Conservation (phyloP, 2,888 invertebrate genomes). For the Calameuta filiformis region DNA sequence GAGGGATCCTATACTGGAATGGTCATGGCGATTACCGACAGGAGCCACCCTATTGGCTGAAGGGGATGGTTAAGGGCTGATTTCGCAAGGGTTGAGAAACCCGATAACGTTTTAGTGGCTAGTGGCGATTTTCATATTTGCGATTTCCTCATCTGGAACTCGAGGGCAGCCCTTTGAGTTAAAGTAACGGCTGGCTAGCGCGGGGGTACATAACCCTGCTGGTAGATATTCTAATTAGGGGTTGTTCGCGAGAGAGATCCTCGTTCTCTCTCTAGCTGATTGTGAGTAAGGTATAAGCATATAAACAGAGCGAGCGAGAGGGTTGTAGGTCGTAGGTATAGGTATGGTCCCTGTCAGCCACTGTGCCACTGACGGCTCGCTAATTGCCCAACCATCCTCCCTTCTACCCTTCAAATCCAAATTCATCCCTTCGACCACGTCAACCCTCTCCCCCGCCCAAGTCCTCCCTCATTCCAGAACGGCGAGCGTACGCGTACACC, state of each 20-base stretch:
- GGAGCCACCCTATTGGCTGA: too few relatives aligned
- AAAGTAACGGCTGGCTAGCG: background rate
- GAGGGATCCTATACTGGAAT: too few relatives aligned
- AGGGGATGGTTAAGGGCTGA: too few relatives aligned
- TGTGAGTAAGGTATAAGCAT: slow-evolving; percentile 48
- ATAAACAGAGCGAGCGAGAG: slow-evolving; percentile 20
- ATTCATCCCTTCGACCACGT: slow-evolving; percentile 51
- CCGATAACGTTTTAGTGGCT: too few relatives aligned
- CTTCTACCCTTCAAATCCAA: slow-evolving; percentile 60
- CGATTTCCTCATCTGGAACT: too few relatives aligned
- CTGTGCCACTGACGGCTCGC: slow-evolving; percentile 66
- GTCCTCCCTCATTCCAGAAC: slow-evolving; percentile 25
- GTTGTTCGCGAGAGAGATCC: slow-evolving; percentile 40
- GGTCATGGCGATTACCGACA: too few relatives aligned
- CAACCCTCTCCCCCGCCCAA: background rate
- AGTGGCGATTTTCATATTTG: too few relatives aligned
- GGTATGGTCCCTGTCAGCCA: slow-evolving; percentile 55
- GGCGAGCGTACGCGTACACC: slow-evolving; percentile 32
- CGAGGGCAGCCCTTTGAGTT: background rate
- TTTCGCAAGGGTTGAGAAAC: too few relatives aligned
- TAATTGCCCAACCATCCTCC: slow-evolving; percentile 61
- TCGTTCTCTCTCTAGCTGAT: slow-evolving; percentile 43
- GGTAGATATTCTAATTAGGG: slow-evolving; percentile 57
- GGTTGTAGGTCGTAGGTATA: slow-evolving; percentile 26
- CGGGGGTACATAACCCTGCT: slow-evolving; percentile 4